Conservation (phyloP, 1,140 invertebrate species). For the Ceratina australensis region DNA sequence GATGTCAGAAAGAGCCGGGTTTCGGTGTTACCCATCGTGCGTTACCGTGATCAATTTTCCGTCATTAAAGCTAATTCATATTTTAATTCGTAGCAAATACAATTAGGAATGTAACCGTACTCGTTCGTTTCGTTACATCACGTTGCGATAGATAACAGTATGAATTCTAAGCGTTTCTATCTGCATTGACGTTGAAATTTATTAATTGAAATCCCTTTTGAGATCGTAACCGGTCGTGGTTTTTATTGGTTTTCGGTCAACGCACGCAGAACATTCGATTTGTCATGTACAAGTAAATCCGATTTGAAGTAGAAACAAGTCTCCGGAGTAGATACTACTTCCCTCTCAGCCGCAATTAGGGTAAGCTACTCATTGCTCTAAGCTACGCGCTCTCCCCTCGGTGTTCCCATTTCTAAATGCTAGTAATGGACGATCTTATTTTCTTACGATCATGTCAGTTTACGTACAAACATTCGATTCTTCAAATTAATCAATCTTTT, state of each 20-base stretch:
- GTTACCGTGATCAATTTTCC: not conserved
- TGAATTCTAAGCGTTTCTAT: not conserved
- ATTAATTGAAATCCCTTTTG: not conserved
- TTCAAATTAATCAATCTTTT: no score
- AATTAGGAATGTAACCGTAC: not conserved
- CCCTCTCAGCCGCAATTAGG: conserved; percentile 28
- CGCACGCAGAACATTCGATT: conserved; percentile 16
- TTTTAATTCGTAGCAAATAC: not conserved
- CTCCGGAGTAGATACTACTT: not conserved
- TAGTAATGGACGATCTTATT: not conserved
- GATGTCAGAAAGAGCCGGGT: conserved; percentile 62
- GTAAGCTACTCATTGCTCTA: conserved; percentile 15
- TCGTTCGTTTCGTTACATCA: no score
- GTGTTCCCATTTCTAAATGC: not conserved
- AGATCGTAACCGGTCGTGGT: not conserved
- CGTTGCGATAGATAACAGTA: no score
- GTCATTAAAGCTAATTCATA: not conserved
- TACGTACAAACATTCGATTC: no score
- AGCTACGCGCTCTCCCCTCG: not conserved
- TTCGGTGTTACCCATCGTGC: conserved; percentile 41
- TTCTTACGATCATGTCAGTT: not conserved
- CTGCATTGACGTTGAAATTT: not conserved
- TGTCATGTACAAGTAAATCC: conserved; percentile 5
- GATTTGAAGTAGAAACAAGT: conserved; percentile 24
- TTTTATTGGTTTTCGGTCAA: conserved; percentile 13